Evolutionary conservation across 1,140 invertebrate species (phyloP).

Genomic region (Lepidotrigona ventralis): DNA sequence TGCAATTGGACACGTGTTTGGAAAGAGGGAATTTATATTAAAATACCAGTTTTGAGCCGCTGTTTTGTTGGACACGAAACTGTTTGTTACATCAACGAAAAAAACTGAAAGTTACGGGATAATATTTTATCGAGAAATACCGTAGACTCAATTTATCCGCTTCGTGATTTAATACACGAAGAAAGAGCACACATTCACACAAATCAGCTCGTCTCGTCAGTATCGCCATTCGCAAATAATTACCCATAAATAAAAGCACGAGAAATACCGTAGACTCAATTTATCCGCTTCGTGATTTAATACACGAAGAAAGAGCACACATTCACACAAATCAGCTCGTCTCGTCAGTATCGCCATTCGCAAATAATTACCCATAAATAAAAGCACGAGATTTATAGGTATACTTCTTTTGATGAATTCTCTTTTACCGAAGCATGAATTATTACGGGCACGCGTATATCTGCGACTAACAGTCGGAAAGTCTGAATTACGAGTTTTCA

Average conservation of each 20-base stretch:
- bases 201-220: background rate
- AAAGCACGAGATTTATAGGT: background rate
- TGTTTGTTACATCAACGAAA: too few relatives aligned
- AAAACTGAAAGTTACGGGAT: background rate
- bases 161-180: background rate
- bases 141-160: background rate
- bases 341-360: background rate
- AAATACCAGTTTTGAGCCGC: too few relatives aligned
- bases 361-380: constrained; percentile 13
- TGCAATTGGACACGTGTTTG: too few relatives aligned
- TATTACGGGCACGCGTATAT: background rate
- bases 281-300: background rate
- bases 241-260: background rate
- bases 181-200: background rate
- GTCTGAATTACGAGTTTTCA: background rate
- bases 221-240: background rate
- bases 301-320: background rate
- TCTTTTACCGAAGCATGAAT: background rate
- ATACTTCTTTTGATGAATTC: background rate
- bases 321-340: background rate
- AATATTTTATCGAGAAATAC: background rate
- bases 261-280: background rate
- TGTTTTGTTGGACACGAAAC: too few relatives aligned
- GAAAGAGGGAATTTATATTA: too few relatives aligned
- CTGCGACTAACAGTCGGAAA: background rate